Conservation (phyloP, 2,888 invertebrate genomes). For the Euplagia quadripunctaria region DNA sequence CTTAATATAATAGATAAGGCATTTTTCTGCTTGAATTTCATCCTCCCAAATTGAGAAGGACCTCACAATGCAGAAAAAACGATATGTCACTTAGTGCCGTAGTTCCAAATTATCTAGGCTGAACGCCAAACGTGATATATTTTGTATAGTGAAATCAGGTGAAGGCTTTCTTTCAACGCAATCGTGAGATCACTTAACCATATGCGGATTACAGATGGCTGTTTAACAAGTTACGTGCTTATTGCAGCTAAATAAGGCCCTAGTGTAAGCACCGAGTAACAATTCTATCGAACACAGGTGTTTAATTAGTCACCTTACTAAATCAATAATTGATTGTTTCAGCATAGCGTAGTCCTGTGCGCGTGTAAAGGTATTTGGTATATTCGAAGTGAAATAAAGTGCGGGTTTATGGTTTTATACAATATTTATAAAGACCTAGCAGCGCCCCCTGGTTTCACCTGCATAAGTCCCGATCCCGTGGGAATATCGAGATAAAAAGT, state of each 20-base stretch:
- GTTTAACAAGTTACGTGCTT: neutral
- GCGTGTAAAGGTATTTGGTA: neutral
- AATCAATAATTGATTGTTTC: slow-evolving; percentile 8
- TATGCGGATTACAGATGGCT: neutral
- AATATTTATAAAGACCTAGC: too few species aligned
- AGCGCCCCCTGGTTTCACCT: too few species aligned
- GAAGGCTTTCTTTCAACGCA: slow-evolving; percentile 9
- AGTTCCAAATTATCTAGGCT: neutral
- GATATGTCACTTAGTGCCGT: neutral
- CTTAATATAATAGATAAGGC: too few species aligned
- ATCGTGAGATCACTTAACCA: slow-evolving; percentile 6
- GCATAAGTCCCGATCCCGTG: too few species aligned
- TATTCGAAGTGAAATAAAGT: neutral
- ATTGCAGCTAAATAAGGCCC: neutral
- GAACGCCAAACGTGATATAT: neutral
- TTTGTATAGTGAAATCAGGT: neutral
- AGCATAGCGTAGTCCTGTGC: slow-evolving; percentile 7
- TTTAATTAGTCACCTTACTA: slow-evolving; percentile 11
- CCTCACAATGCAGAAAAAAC: neutral
- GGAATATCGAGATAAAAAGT: too few species aligned
- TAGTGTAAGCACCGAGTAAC: neutral
- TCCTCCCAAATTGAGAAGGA: neutral
- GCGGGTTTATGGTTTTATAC: neutral
- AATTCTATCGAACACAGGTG: slow-evolving; percentile 13
- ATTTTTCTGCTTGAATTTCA: too few species aligned